A percentile compares a stretch with the other conserved stretches of the same genome.
Conservation (phyloP, 2,797 vertebrate species). For the Thunnus albacares region DNA sequence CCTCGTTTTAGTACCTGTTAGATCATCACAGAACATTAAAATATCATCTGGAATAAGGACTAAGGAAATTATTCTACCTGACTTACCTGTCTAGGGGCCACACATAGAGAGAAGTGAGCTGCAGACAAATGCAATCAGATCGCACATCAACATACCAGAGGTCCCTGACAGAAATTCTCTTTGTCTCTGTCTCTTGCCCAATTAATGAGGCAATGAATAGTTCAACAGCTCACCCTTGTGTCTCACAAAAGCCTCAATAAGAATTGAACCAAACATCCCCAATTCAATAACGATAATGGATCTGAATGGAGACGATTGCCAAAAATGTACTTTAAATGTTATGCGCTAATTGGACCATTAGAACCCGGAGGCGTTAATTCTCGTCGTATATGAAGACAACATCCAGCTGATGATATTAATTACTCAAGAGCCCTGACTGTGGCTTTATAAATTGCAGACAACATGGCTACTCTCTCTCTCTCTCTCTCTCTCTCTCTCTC, state of each 20-base stretch:
- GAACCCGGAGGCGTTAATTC: conserved; percentile 74
- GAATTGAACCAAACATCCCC: conserved; percentile 66
- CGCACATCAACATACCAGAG: conserved; percentile 28
- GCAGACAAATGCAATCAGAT: conserved; percentile 42
- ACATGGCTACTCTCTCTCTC: conserved; percentile 65
- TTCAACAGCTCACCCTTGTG: conserved; percentile 59
- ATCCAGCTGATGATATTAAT: conserved; percentile 83
- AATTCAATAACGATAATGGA: conserved; percentile 79
- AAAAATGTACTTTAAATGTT: conserved; percentile 78
- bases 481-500: conserved; percentile 46
- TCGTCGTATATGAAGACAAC: conserved; percentile 73
- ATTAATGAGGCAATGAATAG: conserved; percentile 67
- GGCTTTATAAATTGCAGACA: conserved; percentile 80
- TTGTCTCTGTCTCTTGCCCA: conserved; percentile 36
- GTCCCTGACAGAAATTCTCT: conserved; percentile 19
- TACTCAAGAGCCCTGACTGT: conserved; percentile 69
- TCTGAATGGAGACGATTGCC: conserved; percentile 68
- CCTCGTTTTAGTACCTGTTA: background rate
- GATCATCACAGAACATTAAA: conserved; percentile 9
- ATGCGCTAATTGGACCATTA: conserved; percentile 78
- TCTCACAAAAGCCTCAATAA: conserved; percentile 67
- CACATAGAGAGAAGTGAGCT: conserved; percentile 27
- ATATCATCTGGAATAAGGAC: background rate
- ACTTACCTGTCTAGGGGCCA: conserved; percentile 15
- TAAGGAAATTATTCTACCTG: background rate